Conservation (phyloP, 2,888 invertebrate genomes). For the Ceratothoa steindachneri region DNA sequence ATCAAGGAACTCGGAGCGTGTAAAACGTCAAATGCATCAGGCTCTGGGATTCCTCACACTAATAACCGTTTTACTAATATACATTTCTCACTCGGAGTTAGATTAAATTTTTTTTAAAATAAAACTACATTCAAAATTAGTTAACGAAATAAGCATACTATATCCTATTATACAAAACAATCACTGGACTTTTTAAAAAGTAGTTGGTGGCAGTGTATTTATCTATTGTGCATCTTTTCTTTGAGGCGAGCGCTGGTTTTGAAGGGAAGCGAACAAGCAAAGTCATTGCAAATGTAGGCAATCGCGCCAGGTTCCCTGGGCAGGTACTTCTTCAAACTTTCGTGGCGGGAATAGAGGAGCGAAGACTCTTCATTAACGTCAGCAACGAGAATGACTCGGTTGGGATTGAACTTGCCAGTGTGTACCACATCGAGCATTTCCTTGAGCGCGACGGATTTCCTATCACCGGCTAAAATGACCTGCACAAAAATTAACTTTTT, state of each 20-base stretch:
- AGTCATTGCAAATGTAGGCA: constrained; percentile 74
- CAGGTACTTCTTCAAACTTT: constrained; percentile 55
- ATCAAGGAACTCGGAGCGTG: too few relatives aligned
- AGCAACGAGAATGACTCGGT: constrained; percentile 64
- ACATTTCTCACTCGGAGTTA: too few relatives aligned
- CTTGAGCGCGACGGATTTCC: constrained; percentile 63
- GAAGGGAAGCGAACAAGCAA: constrained; percentile 70
- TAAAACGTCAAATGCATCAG: too few relatives aligned
- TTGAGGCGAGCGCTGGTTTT: constrained; percentile 49
- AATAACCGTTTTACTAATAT: too few relatives aligned
- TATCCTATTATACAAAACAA: too few relatives aligned
- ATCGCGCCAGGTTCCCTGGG: constrained; percentile 59
- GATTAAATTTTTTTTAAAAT: too few relatives aligned
- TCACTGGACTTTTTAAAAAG: too few relatives aligned
- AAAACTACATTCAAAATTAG: too few relatives aligned
- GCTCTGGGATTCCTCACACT: too few relatives aligned
- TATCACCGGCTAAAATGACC: constrained; percentile 59
- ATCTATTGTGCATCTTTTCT: background rate
- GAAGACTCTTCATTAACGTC: constrained; percentile 53
- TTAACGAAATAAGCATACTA: too few relatives aligned
- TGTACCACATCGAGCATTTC: constrained; percentile 65
- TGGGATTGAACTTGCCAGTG: constrained; percentile 62
- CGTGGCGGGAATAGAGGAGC: constrained; percentile 53
- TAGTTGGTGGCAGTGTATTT: too few relatives aligned
- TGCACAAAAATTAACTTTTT: constrained; percentile 47